phyloP scores from a whole-genome alignment of 92 coral and sea anemone genomes.

The Epizoanthus stellaris region DNA sequence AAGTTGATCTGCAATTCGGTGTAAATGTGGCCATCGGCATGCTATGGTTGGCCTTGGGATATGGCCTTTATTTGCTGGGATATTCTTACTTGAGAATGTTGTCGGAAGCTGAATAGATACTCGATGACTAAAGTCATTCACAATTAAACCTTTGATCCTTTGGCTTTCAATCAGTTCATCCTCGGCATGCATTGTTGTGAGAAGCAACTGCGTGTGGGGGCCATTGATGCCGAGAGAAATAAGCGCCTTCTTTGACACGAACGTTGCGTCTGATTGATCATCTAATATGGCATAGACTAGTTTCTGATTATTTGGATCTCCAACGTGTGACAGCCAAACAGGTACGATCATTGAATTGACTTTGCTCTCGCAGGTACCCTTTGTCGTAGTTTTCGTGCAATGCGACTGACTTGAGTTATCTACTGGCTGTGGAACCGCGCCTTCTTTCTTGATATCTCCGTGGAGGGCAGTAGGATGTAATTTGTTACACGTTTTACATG shows the following conservation, averaged over 20 bases:
- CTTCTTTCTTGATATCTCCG: constrained; percentile 51
- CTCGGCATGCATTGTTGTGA: constrained; percentile 60
- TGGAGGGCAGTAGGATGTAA: constrained; percentile 66
- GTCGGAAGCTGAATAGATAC: constrained; percentile 55
- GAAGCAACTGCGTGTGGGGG: constrained; percentile 47
- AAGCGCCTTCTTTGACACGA: constrained; percentile 33
- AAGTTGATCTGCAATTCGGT: constrained; percentile 39
- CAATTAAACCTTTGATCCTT: constrained; percentile 55
- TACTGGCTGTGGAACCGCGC: background rate
- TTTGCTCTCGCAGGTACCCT: constrained; percentile 8
- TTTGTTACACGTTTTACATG: constrained; percentile 52
- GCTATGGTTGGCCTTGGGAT: constrained; percentile 57
- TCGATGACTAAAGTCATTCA: constrained; percentile 40
- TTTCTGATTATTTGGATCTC: constrained; percentile 32
- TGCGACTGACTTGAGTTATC: background rate
- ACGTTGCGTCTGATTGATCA: constrained; percentile 66
- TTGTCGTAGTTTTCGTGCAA: constrained; percentile 41
- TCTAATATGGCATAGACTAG: constrained; percentile 70
- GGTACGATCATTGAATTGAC: constrained; percentile 68
- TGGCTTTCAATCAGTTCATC: constrained; percentile 44
- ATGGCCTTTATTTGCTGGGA: constrained; percentile 51
- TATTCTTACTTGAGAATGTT: constrained; percentile 34
- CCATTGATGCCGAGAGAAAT: constrained; percentile 52
- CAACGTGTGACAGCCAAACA: constrained; percentile 51
- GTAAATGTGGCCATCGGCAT: constrained; percentile 59